Conservation (phyloP, 2,113 vertebrate genomes). For the Vimba vimba region DNA sequence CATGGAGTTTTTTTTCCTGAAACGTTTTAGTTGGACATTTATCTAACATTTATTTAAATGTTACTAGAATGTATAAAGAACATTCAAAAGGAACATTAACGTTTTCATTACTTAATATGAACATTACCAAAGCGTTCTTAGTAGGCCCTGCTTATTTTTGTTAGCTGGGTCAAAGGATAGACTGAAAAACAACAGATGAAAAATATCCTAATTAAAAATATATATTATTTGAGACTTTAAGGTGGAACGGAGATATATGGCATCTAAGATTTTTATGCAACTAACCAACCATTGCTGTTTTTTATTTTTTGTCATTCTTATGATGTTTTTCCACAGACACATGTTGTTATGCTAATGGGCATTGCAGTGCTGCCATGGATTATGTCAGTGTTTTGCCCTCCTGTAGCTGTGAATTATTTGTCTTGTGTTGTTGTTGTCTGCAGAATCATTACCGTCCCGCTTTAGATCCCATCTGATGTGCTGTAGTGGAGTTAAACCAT, state of each 20-base stretch:
- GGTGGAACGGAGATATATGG: background rate
- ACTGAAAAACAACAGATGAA: background rate
- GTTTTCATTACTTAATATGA: too few species aligned
- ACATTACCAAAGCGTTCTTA: too few species aligned
- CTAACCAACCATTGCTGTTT: background rate
- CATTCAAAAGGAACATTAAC: too few species aligned
- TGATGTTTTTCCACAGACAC: background rate
- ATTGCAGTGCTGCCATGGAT: constrained; percentile 13
- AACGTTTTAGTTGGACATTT: too few species aligned
- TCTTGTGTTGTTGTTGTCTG: constrained; percentile 41
- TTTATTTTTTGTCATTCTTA: background rate
- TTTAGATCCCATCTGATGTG: constrained; percentile 54
- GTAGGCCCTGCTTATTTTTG: too few species aligned
- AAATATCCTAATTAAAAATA: background rate
- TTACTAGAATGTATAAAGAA: too few species aligned
- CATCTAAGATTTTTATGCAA: background rate
- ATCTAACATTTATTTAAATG: too few species aligned
- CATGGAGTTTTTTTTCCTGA: too few species aligned
- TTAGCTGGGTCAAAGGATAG: background rate
- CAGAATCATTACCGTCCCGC: background rate
- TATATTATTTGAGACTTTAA: background rate
- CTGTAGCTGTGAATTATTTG: constrained; percentile 51
- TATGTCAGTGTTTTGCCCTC: constrained; percentile 24
- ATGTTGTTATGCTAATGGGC: constrained; percentile 15
- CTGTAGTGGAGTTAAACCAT: constrained; percentile 45